Evolutionary conservation across 2,113 vertebrate genomes (phyloP).

Genomic region (Peromyscus leucopus): DNA sequence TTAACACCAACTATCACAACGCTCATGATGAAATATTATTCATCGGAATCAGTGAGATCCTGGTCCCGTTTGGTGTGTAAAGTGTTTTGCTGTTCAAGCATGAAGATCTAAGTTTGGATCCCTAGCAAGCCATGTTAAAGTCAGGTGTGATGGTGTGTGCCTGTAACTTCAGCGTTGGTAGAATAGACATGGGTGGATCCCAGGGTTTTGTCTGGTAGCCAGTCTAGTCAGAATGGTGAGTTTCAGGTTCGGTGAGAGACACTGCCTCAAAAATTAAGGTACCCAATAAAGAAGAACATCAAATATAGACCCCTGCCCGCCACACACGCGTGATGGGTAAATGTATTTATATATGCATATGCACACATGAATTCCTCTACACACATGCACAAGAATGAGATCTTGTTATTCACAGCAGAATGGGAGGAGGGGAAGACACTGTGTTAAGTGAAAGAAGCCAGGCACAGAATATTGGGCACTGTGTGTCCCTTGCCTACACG

Average conservation of each 20-base stretch:
- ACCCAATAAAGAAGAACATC: too few species aligned
- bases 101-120: not conserved
- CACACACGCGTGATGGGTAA: not conserved
- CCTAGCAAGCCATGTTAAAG: not conserved
- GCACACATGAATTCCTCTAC: not conserved
- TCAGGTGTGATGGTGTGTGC: not conserved
- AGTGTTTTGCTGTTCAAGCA: not conserved
- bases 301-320: not conserved
- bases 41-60: not conserved
- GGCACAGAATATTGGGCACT: not conserved
- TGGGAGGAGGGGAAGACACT: not conserved
- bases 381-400: not conserved
- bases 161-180: not conserved
- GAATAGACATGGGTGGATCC: not conserved
- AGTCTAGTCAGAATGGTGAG: not conserved
- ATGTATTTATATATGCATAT: too few species aligned
- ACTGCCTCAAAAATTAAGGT: not conserved
- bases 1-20: not conserved
- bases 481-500: not conserved
- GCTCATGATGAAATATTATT: not conserved
- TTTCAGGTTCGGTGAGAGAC: too few species aligned
- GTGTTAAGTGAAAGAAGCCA: not conserved
- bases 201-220: not conserved
- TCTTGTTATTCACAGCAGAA: not conserved
- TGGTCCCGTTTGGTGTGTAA: not conserved